Evolutionary conservation across 2,888 invertebrate genomes (phyloP).

Genomic region (Morpho achilles): DNA sequence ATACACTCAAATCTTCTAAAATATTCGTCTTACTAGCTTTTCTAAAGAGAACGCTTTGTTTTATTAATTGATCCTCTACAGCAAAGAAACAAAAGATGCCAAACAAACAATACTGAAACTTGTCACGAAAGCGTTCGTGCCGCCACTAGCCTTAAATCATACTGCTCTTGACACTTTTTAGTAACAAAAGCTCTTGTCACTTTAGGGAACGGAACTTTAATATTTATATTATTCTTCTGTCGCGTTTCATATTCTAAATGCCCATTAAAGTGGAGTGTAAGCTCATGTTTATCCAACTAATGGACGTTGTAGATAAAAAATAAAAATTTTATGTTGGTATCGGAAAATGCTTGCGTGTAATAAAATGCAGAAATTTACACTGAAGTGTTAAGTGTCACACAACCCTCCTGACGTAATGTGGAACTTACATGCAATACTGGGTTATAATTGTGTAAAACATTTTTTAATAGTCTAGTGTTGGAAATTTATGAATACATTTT

Average conservation of each 20-base stretch:
- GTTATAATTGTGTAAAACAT: neutral
- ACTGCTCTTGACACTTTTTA: slow-evolving; percentile 22
- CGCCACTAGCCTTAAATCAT: slow-evolving; percentile 23
- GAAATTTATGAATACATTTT: too few relatives aligned
- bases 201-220: slow-evolving; percentile 15
- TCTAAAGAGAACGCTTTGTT: too few relatives aligned
- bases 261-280: slow-evolving; percentile 18
- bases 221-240: slow-evolving; percentile 17
- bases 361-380: slow-evolving; percentile 17
- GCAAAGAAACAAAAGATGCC: slow-evolving; percentile 23
- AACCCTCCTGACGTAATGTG: slow-evolving; percentile 14
- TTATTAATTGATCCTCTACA: slow-evolving; percentile 11
- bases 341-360: slow-evolving; percentile 17
- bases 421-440: slow-evolving; percentile 15
- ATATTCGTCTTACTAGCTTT: too few relatives aligned
- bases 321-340: slow-evolving; percentile 22
- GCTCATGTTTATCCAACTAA: slow-evolving; percentile 21
- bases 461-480: too few relatives aligned
- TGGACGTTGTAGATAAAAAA: slow-evolving; percentile 22
- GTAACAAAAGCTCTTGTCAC: slow-evolving; percentile 23
- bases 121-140: slow-evolving; percentile 15
- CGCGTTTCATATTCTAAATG: slow-evolving; percentile 19
- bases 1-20: too few relatives aligned
- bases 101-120: slow-evolving; percentile 20
- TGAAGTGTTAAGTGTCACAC: slow-evolving; percentile 18